Conservation (phyloP, 2,888 invertebrate genomes). For the Volucella zonaria region DNA sequence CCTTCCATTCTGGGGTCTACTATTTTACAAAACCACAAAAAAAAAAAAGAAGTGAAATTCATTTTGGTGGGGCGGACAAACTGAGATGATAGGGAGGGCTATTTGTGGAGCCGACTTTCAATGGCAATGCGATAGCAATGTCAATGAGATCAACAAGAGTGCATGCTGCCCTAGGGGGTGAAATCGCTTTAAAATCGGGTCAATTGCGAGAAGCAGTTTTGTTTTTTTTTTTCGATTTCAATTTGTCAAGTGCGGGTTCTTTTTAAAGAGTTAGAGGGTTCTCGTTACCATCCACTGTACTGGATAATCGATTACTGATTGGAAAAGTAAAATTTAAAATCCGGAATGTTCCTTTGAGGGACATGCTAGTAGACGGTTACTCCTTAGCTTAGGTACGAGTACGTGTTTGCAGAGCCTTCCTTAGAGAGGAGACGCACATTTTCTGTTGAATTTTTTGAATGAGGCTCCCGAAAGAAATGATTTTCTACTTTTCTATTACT, state of each 20-base stretch:
- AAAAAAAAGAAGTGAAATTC: slow-evolving; percentile 16
- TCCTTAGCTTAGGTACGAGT: too few species aligned
- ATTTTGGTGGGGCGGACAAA: background rate
- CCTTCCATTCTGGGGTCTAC: too few species aligned
- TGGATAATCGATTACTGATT: background rate
- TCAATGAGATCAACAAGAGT: slow-evolving; percentile 11
- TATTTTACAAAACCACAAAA: slow-evolving; percentile 13
- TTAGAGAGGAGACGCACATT: too few species aligned
- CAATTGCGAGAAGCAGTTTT: slow-evolving; percentile 21
- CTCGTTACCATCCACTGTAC: too few species aligned
- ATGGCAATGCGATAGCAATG: slow-evolving; percentile 25
- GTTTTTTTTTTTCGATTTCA: background rate
- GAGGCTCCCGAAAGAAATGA: too few species aligned
- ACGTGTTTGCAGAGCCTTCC: too few species aligned
- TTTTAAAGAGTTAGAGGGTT: background rate
- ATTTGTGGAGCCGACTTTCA: slow-evolving; percentile 31
- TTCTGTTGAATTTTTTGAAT: too few species aligned
- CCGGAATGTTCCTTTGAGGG: too few species aligned
- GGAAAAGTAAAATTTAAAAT: background rate
- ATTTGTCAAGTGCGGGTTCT: background rate
- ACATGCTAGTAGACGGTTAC: too few species aligned
- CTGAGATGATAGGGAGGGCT: background rate
- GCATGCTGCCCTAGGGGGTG: background rate
- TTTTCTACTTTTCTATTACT: too few species aligned
- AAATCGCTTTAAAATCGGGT: slow-evolving; percentile 36